A percentile compares a stretch with the other conserved stretches of the same genome.
These are phyloP conservation scores for Stigmatopora nigra DNA, from an alignment of 2,113 vertebrate genomes.

Conservation along the genomic window DNA sequence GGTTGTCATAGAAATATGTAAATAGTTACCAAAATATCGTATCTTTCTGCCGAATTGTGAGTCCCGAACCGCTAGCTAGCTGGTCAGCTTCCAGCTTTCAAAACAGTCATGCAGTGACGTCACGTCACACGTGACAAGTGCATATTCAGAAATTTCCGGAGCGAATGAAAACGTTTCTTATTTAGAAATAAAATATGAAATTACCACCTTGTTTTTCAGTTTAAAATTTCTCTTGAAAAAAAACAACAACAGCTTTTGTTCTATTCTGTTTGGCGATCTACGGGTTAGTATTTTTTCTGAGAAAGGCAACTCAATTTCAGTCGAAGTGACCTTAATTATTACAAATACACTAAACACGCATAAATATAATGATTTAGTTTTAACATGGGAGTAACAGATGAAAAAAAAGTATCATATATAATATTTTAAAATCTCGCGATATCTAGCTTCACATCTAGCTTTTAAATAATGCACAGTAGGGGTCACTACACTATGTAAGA, in stretches of 20 bases:
- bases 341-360: neutral
- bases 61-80: conserved; percentile 27
- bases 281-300: neutral
- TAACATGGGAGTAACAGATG: neutral
- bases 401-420: no score
- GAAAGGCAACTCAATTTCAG: neutral
- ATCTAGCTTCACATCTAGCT: neutral
- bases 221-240: conserved; percentile 19
- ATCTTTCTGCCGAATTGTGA: conserved; percentile 35
- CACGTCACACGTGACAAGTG: conserved; percentile 24
- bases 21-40: conserved; percentile 19
- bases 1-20: neutral
- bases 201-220: neutral
- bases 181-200: neutral
- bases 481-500: neutral
- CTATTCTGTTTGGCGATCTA: conserved; percentile 27
- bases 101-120: conserved; percentile 58
- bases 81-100: conserved; percentile 54
- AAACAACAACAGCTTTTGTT: neutral
- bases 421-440: neutral
- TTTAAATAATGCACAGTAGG: neutral
- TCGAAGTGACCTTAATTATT: neutral
- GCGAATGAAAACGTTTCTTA: neutral
- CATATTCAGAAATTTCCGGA: neutral
- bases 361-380: neutral